Conservation (phyloP, 1,140 invertebrate species). For the Apis mellifera region Amel_HAv3.1 CM009931.2:324001-324500, state of each 20-base stretch:
- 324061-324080: background rate
- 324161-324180: slow-evolving; percentile 66
- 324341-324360: too few species aligned
- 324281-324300: background rate
- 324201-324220: slow-evolving; percentile 42
- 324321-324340: background rate
- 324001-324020: background rate
- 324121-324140: slow-evolving; percentile 67
- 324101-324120: slow-evolving; percentile 48
- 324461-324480: too few species aligned
- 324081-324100: background rate
- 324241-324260: slow-evolving; percentile 11
- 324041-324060: too few species aligned
- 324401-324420: too few species aligned
- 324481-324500: too few species aligned
- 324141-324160: slow-evolving; percentile 56
- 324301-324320: background rate
- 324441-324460: too few species aligned
- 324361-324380: too few species aligned
- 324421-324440: too few species aligned
- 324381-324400: too few species aligned
- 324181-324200: slow-evolving; percentile 58
- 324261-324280: background rate
- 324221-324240: slow-evolving; percentile 38
- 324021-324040: too few species aligned